These are phyloP conservation scores for Dicaeum eximium DNA, from an alignment of 2,113 vertebrate species.

Conservation along the genomic window DNA sequence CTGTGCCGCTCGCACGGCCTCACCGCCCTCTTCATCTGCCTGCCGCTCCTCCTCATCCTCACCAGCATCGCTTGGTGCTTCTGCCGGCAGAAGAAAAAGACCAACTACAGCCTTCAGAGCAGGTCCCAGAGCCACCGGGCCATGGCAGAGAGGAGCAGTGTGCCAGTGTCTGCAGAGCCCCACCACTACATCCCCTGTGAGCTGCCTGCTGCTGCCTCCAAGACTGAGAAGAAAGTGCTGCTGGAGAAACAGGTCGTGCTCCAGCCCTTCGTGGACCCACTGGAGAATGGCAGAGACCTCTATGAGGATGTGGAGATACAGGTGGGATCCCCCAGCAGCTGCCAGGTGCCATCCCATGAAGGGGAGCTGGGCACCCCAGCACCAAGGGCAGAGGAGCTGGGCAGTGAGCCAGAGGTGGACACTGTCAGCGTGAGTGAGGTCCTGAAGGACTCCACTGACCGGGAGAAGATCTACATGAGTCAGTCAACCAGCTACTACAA, in stretches of 20 bases:
- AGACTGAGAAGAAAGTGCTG: conserved; percentile 52
- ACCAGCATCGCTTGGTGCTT: conserved; percentile 77
- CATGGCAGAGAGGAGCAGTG: conserved; percentile 22
- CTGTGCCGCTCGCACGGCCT: conserved; percentile 74
- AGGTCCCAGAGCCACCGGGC: conserved; percentile 49
- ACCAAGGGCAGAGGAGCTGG: neutral
- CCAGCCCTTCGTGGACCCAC: conserved; percentile 62
- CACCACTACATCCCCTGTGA: conserved; percentile 42
- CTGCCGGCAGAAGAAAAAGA: conserved; percentile 74
- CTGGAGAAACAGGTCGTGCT: conserved; percentile 75
- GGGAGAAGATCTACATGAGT: conserved; percentile 86
- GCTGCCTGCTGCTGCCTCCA: neutral
- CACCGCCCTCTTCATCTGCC: conserved; percentile 80
- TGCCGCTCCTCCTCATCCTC: conserved; percentile 76
- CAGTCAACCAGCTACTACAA: conserved; percentile 88
- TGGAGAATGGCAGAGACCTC: conserved; percentile 79
- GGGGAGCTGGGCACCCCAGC: neutral
- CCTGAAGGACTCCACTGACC: conserved; percentile 83
- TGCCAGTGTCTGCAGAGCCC: conserved; percentile 7
- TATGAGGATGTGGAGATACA: conserved; percentile 86
- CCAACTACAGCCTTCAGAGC: conserved; percentile 40
- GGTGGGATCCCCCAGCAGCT: conserved; percentile 68
- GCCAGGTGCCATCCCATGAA: conserved; percentile 15
- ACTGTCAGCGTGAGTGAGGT: conserved; percentile 82
- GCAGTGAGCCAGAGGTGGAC: conserved; percentile 73